Evolutionary conservation across 2,797 vertebrate genomes (phyloP).

Genomic region (Poecilia wingei): DNA sequence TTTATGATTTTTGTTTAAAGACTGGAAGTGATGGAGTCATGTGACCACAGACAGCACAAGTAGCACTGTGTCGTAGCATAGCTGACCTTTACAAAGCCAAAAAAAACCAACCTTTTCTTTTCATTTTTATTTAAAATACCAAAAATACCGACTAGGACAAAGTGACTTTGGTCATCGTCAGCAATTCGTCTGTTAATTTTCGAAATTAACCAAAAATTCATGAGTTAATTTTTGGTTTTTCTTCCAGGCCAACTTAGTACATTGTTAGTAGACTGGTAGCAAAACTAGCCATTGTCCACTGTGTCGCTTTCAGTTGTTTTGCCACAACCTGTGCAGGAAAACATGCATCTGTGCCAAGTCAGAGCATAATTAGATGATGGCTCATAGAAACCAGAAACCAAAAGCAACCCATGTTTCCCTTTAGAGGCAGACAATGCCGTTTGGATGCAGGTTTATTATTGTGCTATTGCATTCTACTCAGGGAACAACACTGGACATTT

Average conservation of each 20-base stretch:
- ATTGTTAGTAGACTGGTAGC: conserved; percentile 5
- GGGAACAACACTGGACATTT: conserved; percentile 33
- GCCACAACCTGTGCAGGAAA: conserved; percentile 39
- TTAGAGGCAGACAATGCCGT: conserved; percentile 52
- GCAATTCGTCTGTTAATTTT: no score
- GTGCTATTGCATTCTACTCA: conserved; percentile 26
- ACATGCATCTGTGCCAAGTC: conserved; percentile 9
- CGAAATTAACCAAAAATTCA: no score
- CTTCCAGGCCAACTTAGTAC: conserved; percentile 1
- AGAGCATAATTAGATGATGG: conserved; percentile 23
- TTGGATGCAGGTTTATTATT: conserved; percentile 42
- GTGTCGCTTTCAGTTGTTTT: conserved; percentile 19
- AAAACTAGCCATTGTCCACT: conserved; percentile 6
- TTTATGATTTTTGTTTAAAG: no score
- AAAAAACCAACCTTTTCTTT: no score
- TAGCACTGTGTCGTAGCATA: no score
- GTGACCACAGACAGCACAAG: no score
- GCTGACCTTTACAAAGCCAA: no score
- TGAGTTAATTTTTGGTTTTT: no score
- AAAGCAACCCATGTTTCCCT: conserved; percentile 38
- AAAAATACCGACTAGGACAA: no score
- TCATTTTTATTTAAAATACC: no score
- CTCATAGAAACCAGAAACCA: conserved; percentile 45
- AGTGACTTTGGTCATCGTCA: no score
- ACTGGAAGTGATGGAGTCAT: no score